Evolutionary conservation across 2,113 vertebrate species (phyloP), one percentile per base, ranked within the genome.

Genomic region (Bambusicola thoracicus): DNA sequence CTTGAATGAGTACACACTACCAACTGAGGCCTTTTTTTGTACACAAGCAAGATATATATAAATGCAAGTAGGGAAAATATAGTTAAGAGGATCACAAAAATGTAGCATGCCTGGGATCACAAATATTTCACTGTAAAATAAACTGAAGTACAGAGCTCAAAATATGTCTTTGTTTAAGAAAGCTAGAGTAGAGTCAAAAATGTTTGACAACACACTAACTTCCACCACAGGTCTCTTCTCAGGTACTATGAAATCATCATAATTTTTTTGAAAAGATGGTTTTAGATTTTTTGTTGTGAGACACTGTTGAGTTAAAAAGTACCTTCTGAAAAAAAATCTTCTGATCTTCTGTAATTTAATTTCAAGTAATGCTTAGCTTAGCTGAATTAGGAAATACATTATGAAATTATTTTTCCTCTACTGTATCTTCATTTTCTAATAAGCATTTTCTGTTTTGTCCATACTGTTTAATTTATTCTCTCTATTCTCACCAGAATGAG

Each of bases 401-500:
- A 76, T 30, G 25, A 81, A 89, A 93, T 67, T 59, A 53, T 69
- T 87, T 63, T 61, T 4, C 13, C 8, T 17, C 17, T 21, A 29
- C 15, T 77, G 4, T 63, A 48, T 49, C 65, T 81, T 67, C 85
- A 49, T 83, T 87, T 92, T 61, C 25, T 44, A 78, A 67, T 34
- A 92, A 76, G 4, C 1, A 5, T 17, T 85, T 36, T 34, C 61
- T 68, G 3, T 74, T 92, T 87, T 91, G 22, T 67, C 40, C 24
- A 24, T 56, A 56, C 25, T 61, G 16, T 81, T 94, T 89, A 38
- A 81, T 49, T 40, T 87, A 8, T 70, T 55, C 17, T 73, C 44
- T 79, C n/a, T 89, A 15, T 53, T 53, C 90, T 93, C 79, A 81
- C 56, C 78, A 53, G 91, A 87, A 78, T 76, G 74, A 82, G 63